Evolutionary conservation across 2,113 vertebrate genomes (phyloP), one percentile per base, ranked within the genome.

Genomic region (Prunella fulvescens): DNA sequence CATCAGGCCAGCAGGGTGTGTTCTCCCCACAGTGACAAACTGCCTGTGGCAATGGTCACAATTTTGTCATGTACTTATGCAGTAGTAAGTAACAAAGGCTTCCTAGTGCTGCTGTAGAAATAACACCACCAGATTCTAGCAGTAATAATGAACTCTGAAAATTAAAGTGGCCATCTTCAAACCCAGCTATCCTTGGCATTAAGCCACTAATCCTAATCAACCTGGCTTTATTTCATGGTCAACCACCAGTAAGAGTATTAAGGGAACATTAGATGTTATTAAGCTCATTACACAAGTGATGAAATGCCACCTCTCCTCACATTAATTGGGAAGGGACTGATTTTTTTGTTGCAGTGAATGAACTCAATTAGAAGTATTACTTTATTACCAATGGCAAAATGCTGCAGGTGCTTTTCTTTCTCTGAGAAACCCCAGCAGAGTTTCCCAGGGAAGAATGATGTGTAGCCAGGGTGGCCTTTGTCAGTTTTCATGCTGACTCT

Each of bases 381-480:
- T 95, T 85, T n/a, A 66, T 66, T 50, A 47, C 11, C 1, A 4
- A 16, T 3, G 9, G 28, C 3, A 7, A 71, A 88, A 48, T 20
- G 60, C 81, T 81, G 35, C 12, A 29, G 56, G 20, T 56, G 25
- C 2, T 3, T 78, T 81, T 51, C 24, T 56, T 11, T 58, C 44
- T 73, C 73, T 74, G 37, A 57, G n/a, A 7, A 24, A 39, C 5
- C 7, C 19, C 47, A 37, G 50, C 35, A 83, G 50, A 81, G 7
- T 15, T 28, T 71, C 48, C 33, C 0, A 1, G 40, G 24, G 44
- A 57, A 61, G 20, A 62, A 39, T 0, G 1, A 24, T 11, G 26
- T n/a, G 77, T 56, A 28, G 19, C 9, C 0, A 0, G 17, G 6
- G 19, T 35, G 25, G 47, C 22, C 42, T 67, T 70, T 33, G 29